Percentiles rank a stretch among this genome's conserved stretches.
These are phyloP conservation scores for Antheraea pernyi DNA, from an alignment of 1,140 invertebrate genomes.

Conservation along the genomic window DNA sequence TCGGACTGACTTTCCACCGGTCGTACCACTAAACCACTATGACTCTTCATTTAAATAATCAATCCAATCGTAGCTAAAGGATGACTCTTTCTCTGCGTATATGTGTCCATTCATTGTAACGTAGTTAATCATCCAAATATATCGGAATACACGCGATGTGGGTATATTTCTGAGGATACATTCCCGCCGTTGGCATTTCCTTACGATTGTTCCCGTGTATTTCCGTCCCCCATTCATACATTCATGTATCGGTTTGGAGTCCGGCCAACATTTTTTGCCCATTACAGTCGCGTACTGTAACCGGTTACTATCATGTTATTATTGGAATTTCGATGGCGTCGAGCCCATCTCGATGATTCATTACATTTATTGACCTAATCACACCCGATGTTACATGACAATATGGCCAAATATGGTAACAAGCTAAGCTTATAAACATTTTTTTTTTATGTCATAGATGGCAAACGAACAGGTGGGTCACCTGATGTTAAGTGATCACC, in stretches of 20 bases:
- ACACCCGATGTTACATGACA: background rate
- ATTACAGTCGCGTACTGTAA: constrained; percentile 9
- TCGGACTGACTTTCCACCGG: too few species aligned
- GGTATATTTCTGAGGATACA: background rate
- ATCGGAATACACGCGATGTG: background rate
- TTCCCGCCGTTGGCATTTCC: constrained; percentile 9
- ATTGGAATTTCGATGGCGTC: background rate
- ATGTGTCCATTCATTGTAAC: too few species aligned
- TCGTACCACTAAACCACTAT: too few species aligned
- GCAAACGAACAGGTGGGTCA: too few species aligned
- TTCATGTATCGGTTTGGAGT: constrained; percentile 5
- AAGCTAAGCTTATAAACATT: too few species aligned
- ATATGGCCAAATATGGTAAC: background rate
- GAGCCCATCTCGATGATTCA: background rate
- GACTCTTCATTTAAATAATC: too few species aligned
- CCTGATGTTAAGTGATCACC: too few species aligned
- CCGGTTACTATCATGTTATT: constrained; percentile 4
- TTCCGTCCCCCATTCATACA: constrained; percentile 36
- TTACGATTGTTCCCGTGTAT: constrained; percentile 14
- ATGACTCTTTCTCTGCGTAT: too few species aligned
- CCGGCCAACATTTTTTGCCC: constrained; percentile 9
- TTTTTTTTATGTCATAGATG: too few species aligned
- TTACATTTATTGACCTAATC: background rate
- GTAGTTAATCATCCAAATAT: too few species aligned
- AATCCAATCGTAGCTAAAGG: too few species aligned